Evolutionary conservation across 2,797 vertebrate genomes (phyloP).

Genomic region (Uromys caudimaculatus): DNA sequence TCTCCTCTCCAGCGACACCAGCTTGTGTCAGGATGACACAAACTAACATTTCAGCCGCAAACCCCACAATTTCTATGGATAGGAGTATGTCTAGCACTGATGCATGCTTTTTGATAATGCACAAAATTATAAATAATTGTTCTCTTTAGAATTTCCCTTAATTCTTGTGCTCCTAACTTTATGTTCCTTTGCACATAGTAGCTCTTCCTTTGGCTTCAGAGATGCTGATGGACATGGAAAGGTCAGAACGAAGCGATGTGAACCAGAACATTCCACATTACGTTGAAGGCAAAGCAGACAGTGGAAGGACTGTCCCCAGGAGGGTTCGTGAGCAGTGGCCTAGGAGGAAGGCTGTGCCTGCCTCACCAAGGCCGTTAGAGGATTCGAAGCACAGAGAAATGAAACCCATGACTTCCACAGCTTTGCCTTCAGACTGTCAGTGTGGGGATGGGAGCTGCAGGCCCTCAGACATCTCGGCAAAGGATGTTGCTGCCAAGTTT

Average conservation of each 20-base stretch:
- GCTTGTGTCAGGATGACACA: neutral
- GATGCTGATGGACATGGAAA: slow-evolving; percentile 63
- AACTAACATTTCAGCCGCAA: neutral
- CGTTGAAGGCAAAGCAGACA: slow-evolving; percentile 66
- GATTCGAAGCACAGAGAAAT: slow-evolving; percentile 36
- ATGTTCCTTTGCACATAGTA: slow-evolving; percentile 66
- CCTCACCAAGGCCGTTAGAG: slow-evolving; percentile 79
- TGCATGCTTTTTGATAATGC: slow-evolving; percentile 46
- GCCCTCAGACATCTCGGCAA: slow-evolving; percentile 53
- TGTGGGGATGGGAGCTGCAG: neutral
- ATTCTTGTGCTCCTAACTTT: slow-evolving; percentile 57
- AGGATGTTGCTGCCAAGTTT: slow-evolving; percentile 36
- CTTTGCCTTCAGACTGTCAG: slow-evolving; percentile 42
- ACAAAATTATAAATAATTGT: neutral
- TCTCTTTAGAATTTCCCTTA: slow-evolving; percentile 52
- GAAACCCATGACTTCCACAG: slow-evolving; percentile 8
- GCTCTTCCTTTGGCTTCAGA: slow-evolving; percentile 75
- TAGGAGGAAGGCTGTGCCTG: slow-evolving; percentile 71
- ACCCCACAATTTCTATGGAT: neutral
- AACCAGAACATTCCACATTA: slow-evolving; percentile 47
- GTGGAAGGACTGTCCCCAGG: slow-evolving; percentile 22
- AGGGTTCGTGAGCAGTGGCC: slow-evolving; percentile 48
- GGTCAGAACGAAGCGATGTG: slow-evolving; percentile 64
- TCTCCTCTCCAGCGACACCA: neutral
- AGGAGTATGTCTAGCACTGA: neutral